Conservation (phyloP, 2,797 vertebrate species). For the Alca torda region DNA sequence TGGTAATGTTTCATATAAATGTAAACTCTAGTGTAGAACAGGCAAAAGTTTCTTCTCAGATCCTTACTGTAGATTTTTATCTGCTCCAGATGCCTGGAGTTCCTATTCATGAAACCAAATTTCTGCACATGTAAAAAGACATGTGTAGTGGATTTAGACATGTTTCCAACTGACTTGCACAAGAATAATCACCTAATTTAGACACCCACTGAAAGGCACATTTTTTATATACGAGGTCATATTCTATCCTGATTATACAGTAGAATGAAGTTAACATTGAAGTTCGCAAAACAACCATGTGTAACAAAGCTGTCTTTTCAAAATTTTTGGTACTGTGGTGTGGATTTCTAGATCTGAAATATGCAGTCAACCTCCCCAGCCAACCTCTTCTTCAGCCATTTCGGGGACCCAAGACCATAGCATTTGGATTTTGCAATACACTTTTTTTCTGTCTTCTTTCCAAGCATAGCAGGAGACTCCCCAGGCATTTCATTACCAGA, state of each 20-base stretch:
- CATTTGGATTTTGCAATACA: slow-evolving; percentile 48
- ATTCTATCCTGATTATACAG: background rate
- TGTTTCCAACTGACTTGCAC: background rate
- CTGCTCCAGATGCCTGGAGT: background rate
- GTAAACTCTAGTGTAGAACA: background rate
- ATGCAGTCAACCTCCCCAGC: background rate
- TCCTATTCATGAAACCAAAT: background rate
- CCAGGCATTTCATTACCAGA: slow-evolving; percentile 58
- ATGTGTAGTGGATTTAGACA: background rate
- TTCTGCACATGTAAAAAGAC: background rate
- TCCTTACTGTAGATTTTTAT: background rate
- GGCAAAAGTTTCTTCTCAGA: background rate
- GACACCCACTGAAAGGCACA: background rate
- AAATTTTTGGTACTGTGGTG: background rate
- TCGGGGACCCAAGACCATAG: background rate
- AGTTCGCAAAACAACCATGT: background rate
- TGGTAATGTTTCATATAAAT: background rate
- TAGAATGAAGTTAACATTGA: background rate
- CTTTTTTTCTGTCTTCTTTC: slow-evolving; percentile 50
- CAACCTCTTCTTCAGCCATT: background rate
- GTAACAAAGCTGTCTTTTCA: background rate
- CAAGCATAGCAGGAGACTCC: background rate
- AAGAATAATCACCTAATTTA: background rate
- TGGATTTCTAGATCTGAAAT: background rate
- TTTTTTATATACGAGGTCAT: background rate